phyloP scores from a whole-genome alignment of 1,140 invertebrate species.

The Orchestia grillus region DNA sequence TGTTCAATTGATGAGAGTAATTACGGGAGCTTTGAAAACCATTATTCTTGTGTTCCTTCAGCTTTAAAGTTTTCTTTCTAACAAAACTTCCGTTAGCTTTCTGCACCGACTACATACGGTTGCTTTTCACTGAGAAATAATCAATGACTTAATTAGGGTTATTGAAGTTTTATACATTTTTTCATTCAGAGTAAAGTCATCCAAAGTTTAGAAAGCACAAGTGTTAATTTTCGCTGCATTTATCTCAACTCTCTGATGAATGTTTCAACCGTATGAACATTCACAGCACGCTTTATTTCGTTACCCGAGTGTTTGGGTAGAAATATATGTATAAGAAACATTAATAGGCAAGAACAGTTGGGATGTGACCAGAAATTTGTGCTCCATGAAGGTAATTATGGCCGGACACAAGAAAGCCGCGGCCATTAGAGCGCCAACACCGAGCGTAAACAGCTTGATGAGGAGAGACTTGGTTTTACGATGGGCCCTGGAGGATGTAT shows the following conservation, averaged over 20 bases:
- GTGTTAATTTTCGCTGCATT: not conserved
- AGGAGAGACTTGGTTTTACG: not conserved
- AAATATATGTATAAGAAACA: not conserved
- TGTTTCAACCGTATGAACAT: not conserved
- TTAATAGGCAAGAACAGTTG: not conserved
- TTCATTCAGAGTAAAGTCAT: not conserved
- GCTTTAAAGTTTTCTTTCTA: not conserved
- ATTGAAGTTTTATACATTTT: too few relatives aligned
- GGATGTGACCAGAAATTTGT: not conserved
- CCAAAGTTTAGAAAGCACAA: not conserved
- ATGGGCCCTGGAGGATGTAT: not conserved
- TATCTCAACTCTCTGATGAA: not conserved
- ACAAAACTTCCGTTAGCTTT: not conserved
- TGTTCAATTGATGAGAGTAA: not conserved
- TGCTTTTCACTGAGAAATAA: not conserved
- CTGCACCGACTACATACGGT: not conserved
- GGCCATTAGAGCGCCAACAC: not conserved
- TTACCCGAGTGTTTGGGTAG: not conserved
- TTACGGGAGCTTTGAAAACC: not conserved
- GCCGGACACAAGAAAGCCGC: not conserved
- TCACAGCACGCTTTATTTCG: not conserved
- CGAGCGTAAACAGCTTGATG: not conserved
- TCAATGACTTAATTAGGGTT: not conserved
- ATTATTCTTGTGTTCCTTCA: not conserved
- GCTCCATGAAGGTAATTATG: not conserved